Percentiles rank a stretch among this genome's conserved stretches.
Evolutionary conservation across 1,140 invertebrate genomes (phyloP).

Genomic region (Venustaconcha ellipsiformis): DNA sequence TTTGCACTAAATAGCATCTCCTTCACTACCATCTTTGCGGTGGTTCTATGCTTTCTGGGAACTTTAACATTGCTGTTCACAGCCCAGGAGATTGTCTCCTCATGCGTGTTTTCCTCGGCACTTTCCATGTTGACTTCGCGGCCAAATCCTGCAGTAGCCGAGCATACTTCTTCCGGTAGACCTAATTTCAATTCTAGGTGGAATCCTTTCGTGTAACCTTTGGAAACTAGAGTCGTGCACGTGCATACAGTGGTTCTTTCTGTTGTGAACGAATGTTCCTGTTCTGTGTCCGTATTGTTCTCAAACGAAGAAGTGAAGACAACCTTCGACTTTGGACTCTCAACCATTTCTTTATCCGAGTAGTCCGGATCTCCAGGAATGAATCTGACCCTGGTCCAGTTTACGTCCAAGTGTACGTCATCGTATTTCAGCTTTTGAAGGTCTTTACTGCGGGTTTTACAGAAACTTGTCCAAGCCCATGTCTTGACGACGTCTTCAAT

Average conservation of each 20-base stretch:
- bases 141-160: conserved; percentile 71
- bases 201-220: conserved; percentile 70
- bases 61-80: conserved; percentile 71
- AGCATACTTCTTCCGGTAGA: conserved; percentile 68
- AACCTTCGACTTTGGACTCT: conserved; percentile 52
- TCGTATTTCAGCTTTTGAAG: conserved; percentile 63
- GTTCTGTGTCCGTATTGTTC: conserved; percentile 68
- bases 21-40: conserved; percentile 69
- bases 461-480: conserved; percentile 69
- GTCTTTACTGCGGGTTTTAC: conserved; percentile 62
- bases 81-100: conserved; percentile 69
- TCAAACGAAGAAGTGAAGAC: conserved; percentile 71
- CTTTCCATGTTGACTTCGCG: conserved; percentile 70
- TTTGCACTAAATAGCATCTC: conserved; percentile 69
- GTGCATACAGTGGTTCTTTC: conserved; percentile 69
- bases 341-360: conserved; percentile 42
- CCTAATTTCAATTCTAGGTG: conserved; percentile 70
- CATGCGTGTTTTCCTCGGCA: conserved; percentile 66
- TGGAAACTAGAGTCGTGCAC: conserved; percentile 65
- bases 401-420: conserved; percentile 62
- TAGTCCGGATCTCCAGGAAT: conserved; percentile 65
- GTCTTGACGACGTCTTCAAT: conserved; percentile 67
- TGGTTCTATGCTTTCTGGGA: conserved; percentile 62
- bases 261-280: conserved; percentile 72
- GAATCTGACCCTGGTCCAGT: conserved; percentile 67